Base-by-base conservation (phyloP, 2,888 invertebrate species). In the Microdon myrmicae region DNA sequence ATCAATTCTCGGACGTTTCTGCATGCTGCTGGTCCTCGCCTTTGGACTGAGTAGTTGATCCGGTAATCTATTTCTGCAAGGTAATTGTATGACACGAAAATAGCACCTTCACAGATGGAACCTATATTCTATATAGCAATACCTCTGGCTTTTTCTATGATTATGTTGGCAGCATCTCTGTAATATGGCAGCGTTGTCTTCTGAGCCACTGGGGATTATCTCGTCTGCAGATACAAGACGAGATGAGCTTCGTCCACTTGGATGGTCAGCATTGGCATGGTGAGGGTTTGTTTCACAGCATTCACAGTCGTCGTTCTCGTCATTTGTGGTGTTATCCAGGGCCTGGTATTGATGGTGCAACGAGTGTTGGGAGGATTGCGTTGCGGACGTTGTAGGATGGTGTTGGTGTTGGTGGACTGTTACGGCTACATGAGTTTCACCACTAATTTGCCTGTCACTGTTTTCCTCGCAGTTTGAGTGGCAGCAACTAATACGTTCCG, bases 331-430 rank as follows among this genome's bases (percentile, higher is more conserved):
- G 28, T 59, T 54, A 32, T 69, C 67, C 17, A 67, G 59, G 8
- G 64, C 64, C 31, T 69, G 70, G 10, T 68, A 67, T 17, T 59
- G 68, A 29, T 64, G 67, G 14, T 64, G 64, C 41, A 64, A n/a
- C 12, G 64, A 64, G 19, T 64, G 64, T 41, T 64, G 64, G 6
- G 64, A 56, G 32, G 47, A 31, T 26, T 64, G 64, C 19, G 58
- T 53, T 47, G 53, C 51, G 37, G 58, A 43, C 14, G 55, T 41
- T 26, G 64, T 32, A 26, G 68, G 48, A 53, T 71, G 71, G 29
- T 71, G 72, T 51, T 68, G 67, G 51, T 71, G 69, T 47, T 69
- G 69, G 43, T 69, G 68, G 10, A 70, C 70, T 13, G 70, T 70
- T 9, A 70, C 70, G 16, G 70, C 68, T 43, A 69, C 70, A 64